Evolutionary conservation across 2,888 invertebrate species (phyloP).

Genomic region (Epistrophe grossulariae): DNA sequence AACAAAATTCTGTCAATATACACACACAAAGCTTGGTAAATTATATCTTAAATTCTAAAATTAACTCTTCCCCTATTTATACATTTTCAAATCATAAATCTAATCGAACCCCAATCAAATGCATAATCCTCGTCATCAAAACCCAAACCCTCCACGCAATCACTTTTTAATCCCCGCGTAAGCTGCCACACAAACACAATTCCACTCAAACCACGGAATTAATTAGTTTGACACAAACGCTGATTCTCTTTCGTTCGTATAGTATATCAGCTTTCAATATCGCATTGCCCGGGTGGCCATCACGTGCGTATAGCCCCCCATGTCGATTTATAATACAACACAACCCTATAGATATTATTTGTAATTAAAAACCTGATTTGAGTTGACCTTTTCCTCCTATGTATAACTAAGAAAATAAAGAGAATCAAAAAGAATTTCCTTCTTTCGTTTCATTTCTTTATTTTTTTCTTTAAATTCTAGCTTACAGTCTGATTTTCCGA

Average conservation of each 20-base stretch:
- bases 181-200: constrained; percentile 40
- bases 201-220: constrained; percentile 53
- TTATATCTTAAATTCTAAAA: background rate
- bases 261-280: background rate
- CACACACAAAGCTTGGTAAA: background rate
- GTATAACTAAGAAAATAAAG: background rate
- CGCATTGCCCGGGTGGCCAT: constrained; percentile 58
- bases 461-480: background rate
- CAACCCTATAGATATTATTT: constrained; percentile 32
- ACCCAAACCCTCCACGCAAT: constrained; percentile 26
- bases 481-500: constrained; percentile 49
- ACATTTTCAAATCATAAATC: constrained; percentile 26
- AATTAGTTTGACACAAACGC: constrained; percentile 71
- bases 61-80: background rate
- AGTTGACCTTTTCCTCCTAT: constrained; percentile 58
- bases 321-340: background rate
- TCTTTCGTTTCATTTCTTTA: background rate
- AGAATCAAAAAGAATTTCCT: constrained; percentile 16
- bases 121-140: constrained; percentile 29
- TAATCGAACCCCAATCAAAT: constrained; percentile 36
- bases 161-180: constrained; percentile 37
- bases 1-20: background rate
- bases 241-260: background rate
- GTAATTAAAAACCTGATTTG: constrained; percentile 70
- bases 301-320: constrained; percentile 55